Percentiles rank a stretch among this genome's conserved stretches.
phyloP scores from a whole-genome alignment of 92 coral and sea anemone genomes.

The Zoanthus solanderi region DNA sequence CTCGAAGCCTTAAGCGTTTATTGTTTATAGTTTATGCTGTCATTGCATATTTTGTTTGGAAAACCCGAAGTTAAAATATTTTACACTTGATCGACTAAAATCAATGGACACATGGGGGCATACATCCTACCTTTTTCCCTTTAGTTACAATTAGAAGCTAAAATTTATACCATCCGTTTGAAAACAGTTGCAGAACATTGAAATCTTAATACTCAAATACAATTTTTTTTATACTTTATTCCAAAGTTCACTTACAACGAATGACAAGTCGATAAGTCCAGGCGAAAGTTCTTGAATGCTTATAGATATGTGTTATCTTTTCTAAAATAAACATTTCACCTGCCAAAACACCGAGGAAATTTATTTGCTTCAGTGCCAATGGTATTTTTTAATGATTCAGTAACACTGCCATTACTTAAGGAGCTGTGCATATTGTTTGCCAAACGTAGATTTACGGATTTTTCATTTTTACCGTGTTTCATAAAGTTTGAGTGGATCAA shows the following conservation, averaged over 20 bases:
- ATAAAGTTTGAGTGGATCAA: too few relatives aligned
- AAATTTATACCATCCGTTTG: neutral
- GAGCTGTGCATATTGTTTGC: too few relatives aligned
- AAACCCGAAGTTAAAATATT: too few relatives aligned
- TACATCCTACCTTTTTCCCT: too few relatives aligned
- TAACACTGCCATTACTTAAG: too few relatives aligned
- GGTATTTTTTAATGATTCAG: neutral
- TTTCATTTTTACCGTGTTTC: too few relatives aligned
- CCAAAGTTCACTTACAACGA: neutral
- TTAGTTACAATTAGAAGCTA: neutral
- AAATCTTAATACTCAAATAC: neutral
- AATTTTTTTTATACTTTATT: neutral
- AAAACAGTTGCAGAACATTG: neutral
- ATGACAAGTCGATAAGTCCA: neutral
- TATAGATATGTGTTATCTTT: neutral
- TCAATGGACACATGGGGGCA: too few relatives aligned
- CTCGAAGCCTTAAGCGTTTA: too few relatives aligned
- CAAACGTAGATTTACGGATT: too few relatives aligned
- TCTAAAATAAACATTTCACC: neutral
- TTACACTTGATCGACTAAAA: too few relatives aligned
- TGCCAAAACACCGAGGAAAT: neutral
- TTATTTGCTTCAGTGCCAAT: neutral
- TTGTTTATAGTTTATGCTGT: too few relatives aligned
- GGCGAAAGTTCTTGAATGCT: neutral
- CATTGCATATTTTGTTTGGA: too few relatives aligned